Percentiles rank a stretch among this genome's conserved stretches.
phyloP scores from a whole-genome alignment of 2,113 vertebrate species.

The Phaethon lepturus region DNA sequence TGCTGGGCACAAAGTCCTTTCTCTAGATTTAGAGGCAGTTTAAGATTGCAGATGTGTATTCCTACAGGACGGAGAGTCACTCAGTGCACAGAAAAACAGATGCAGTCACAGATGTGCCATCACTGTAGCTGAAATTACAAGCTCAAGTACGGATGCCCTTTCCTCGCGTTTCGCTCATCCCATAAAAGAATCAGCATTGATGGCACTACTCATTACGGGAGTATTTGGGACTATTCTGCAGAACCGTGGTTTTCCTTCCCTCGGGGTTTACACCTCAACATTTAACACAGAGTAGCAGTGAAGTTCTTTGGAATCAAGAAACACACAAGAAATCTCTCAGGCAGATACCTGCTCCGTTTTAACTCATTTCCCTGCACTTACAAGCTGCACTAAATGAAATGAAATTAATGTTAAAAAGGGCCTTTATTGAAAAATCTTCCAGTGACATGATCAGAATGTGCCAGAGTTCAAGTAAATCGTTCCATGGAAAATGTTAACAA shows the following conservation, averaged over 20 bases:
- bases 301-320: neutral
- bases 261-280: neutral
- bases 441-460: conserved; percentile 58
- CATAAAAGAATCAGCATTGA: neutral
- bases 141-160: neutral
- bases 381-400: conserved; percentile 31
- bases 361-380: conserved; percentile 22
- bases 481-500: conserved; percentile 69
- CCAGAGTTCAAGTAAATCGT: conserved; percentile 71
- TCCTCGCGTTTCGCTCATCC: neutral
- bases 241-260: neutral
- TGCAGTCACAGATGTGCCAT: neutral
- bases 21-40: neutral
- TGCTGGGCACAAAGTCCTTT: neutral
- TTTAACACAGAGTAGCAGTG: neutral
- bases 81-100: neutral
- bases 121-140: neutral
- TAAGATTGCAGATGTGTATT: neutral
- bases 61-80: neutral
- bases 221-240: neutral
- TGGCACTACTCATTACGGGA: neutral
- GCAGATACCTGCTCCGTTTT: neutral
- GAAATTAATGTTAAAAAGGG: conserved; percentile 37
- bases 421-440: conserved; percentile 38
- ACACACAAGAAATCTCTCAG: neutral